Percentiles rank a stretch among this genome's conserved stretches.
phyloP scores from a whole-genome alignment of 2,113 vertebrate species.

The Pollachius pollachius region DNA sequence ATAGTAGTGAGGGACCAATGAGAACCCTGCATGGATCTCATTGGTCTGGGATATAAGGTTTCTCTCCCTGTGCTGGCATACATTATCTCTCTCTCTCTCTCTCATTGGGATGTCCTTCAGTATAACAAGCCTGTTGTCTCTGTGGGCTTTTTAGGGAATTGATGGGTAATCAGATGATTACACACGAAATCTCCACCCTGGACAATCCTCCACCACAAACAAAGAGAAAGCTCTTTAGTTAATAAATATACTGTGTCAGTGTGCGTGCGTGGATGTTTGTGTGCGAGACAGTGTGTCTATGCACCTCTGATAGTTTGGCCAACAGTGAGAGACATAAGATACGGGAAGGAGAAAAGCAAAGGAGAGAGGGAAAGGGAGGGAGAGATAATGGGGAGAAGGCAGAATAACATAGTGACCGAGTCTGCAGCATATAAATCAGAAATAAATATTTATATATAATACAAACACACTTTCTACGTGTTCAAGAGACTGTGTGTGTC shows the following conservation, averaged over 20 bases:
- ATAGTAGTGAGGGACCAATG: no score
- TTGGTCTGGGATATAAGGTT: no score
- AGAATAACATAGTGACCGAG: slow-evolving; percentile 44
- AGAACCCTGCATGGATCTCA: no score
- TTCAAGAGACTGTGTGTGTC: background rate
- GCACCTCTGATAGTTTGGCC: background rate
- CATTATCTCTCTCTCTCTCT: no score
- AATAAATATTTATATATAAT: slow-evolving; percentile 55
- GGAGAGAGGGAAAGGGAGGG: slow-evolving; percentile 22
- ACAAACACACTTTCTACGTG: slow-evolving; percentile 20
- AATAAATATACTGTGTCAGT: slow-evolving; percentile 60
- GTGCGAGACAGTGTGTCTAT: slow-evolving; percentile 17
- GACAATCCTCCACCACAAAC: slow-evolving; percentile 64
- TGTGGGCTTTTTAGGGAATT: slow-evolving; percentile 65
- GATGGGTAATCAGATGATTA: slow-evolving; percentile 72
- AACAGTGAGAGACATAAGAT: background rate
- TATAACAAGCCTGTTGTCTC: slow-evolving; percentile 62
- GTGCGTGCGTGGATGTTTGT: background rate
- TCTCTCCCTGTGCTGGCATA: no score
- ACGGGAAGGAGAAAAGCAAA: slow-evolving; percentile 5
- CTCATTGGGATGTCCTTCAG: slow-evolving; percentile 64
- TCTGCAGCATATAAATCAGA: slow-evolving; percentile 49
- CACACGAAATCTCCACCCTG: slow-evolving; percentile 68
- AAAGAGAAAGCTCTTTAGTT: slow-evolving; percentile 71
- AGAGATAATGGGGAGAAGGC: slow-evolving; percentile 26